Evolutionary conservation across 1,140 invertebrate genomes (phyloP).

Genomic region (Drosophila murphyi): DNA sequence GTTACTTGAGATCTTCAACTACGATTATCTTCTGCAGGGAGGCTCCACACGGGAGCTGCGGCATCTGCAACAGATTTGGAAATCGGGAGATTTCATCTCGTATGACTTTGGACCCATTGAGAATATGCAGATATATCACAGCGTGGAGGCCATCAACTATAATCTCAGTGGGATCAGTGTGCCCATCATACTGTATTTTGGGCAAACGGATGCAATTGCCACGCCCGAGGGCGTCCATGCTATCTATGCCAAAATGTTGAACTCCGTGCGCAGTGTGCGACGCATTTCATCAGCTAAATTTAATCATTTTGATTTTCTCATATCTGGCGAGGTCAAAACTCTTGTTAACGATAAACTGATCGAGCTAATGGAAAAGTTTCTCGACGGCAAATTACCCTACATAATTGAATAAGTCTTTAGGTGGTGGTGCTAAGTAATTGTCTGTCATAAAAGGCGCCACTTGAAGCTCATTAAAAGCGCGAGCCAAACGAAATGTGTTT

Average conservation of each 20-base stretch:
- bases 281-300: conserved; percentile 84
- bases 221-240: conserved; percentile 86
- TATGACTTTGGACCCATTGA: conserved; percentile 70
- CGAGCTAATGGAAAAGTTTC: conserved; percentile 81
- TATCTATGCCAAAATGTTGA: conserved; percentile 85
- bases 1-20: conserved; percentile 68
- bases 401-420: conserved; percentile 68
- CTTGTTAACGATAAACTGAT: conserved; percentile 86
- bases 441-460: conserved; percentile 47
- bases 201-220: conserved; percentile 89
- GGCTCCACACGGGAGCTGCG: conserved; percentile 64
- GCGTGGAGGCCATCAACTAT: conserved; percentile 85
- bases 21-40: conserved; percentile 69
- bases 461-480: conserved; percentile 52
- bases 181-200: conserved; percentile 89
- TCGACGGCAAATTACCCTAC: conserved; percentile 75
- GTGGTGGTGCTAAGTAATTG: conserved; percentile 37
- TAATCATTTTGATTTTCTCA: conserved; percentile 88
- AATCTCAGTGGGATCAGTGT: conserved; percentile 86
- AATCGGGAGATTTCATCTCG: conserved; percentile 77
- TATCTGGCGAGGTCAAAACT: conserved; percentile 86
- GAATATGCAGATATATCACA: conserved; percentile 85
- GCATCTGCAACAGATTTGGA: conserved; percentile 78
- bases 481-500: conserved; percentile 58
- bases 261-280: conserved; percentile 81